Evolutionary conservation across 2,888 invertebrate genomes (phyloP), one percentile per base, ranked within the genome.

Genomic region (Lottia gigantea): DNA sequence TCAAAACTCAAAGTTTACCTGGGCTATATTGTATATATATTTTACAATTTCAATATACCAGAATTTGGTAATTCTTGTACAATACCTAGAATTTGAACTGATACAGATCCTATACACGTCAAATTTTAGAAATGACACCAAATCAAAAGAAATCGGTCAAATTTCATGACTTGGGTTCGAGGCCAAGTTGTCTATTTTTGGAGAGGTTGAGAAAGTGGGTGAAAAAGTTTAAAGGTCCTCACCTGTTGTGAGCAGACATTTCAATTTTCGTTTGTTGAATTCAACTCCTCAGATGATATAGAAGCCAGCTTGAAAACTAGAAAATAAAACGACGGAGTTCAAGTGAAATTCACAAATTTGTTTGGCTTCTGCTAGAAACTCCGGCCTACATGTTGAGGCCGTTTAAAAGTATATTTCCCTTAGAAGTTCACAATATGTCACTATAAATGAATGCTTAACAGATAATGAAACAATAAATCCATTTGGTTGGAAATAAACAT

Each of bases 241-340:
- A 68, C 68, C 68, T 68, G 46, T 63, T 63, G 31, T 64, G 68
- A 63, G 45, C 63, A 63, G 68, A 68, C 68, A 68, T 68, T 68
- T 64, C 47, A 61, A 19, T 49, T 46, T 14, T 46, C 47, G 63
- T 62, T 25, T 68, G 25, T 49, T 55, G 19, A 23, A 55, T 55
- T 12, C 23, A 23, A 55, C 55, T 55, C 55, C 55, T 55, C 23
- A 14, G 55, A 12, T 23, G 55, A 55, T 23, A 12, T 23, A 55
- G 55, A 55, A 55, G 55, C 55, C 55, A 55, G 55, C 19, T 55
- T 23, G 55, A 23, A 19, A 23, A 55, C 55, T 55, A 23, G 19
- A 55, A 40, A 55, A 55, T 55, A 55, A 55, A 3, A 55, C 55
- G 55, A 55, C 55, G 55, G 40, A 55, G 55, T 55, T 55, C 19